phyloP scores from a whole-genome alignment of 2,797 vertebrate species.

The Sebastes kiyomatsui region DNA sequence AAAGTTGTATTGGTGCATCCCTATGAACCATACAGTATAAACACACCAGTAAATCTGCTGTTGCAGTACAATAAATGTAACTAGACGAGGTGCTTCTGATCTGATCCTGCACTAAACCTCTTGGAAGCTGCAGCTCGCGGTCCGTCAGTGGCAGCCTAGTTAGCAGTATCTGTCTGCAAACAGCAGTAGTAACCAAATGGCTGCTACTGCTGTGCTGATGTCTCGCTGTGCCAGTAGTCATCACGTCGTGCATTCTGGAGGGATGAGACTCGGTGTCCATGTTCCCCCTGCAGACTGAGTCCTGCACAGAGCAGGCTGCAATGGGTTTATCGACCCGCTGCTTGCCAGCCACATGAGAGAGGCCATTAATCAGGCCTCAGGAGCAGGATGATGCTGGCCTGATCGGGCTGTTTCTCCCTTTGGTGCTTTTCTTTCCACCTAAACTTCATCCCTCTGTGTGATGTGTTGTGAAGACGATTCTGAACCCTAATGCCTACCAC shows the following conservation, averaged over 20 bases:
- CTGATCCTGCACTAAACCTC: not conserved
- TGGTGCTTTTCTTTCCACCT: too few relatives aligned
- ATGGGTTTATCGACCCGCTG: conserved; percentile 43
- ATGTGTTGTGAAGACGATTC: too few relatives aligned
- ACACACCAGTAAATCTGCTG: not conserved
- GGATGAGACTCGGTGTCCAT: conserved; percentile 19
- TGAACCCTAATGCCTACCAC: too few relatives aligned
- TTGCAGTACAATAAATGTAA: not conserved
- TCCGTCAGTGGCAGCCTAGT: conserved; percentile 6
- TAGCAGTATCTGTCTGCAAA: conserved; percentile 29
- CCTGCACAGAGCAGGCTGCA: conserved; percentile 17
- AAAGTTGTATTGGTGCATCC: too few relatives aligned
- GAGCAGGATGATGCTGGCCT: not conserved
- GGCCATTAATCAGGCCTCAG: conserved; percentile 31
- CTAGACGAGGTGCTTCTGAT: not conserved
- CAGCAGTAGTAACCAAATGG: conserved; percentile 36
- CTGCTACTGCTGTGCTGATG: conserved; percentile 14
- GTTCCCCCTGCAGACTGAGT: conserved; percentile 9
- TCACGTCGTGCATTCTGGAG: conserved; percentile 35
- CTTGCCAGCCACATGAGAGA: conserved; percentile 29
- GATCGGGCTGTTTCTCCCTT: too few relatives aligned
- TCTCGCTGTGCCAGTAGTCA: not conserved
- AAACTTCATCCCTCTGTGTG: too few relatives aligned
- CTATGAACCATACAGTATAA: not conserved
- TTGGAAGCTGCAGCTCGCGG: conserved; percentile 2